phyloP scores from a whole-genome alignment of 1,140 invertebrate species.

The Homarus americanus region DNA sequence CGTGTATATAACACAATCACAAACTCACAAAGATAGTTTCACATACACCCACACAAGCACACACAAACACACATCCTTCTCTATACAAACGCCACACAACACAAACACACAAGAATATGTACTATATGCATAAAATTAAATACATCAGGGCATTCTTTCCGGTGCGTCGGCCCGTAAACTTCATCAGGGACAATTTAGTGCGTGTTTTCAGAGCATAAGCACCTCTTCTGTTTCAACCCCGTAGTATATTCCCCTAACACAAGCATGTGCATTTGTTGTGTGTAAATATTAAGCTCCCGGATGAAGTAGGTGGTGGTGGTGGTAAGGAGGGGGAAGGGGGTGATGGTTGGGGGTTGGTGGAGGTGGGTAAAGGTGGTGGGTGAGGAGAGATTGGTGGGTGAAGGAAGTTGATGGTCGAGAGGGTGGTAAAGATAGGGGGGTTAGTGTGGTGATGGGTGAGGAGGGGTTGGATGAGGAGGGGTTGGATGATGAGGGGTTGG shows the following conservation, averaged over 20 bases:
- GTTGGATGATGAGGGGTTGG: background rate
- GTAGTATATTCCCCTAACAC: slow-evolving; percentile 45
- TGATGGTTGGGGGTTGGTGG: too few relatives aligned
- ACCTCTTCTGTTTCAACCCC: slow-evolving; percentile 44
- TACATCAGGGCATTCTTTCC: slow-evolving; percentile 55
- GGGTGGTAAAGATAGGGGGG: slow-evolving; percentile 3
- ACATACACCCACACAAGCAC: slow-evolving; percentile 52
- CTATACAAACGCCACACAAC: background rate
- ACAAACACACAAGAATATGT: background rate
- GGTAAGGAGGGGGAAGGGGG: background rate
- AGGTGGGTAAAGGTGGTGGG: background rate
- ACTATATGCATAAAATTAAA: slow-evolving; percentile 61
- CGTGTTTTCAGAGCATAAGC: slow-evolving; percentile 41
- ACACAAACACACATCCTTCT: slow-evolving; percentile 47
- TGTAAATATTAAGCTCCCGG: slow-evolving; percentile 43
- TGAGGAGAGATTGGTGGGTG: background rate
- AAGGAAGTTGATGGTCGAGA: background rate
- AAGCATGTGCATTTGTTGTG: slow-evolving; percentile 50
- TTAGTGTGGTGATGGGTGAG: too few relatives aligned
- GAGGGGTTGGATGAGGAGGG: background rate
- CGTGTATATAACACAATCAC: background rate
- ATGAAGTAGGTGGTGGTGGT: slow-evolving; percentile 26
- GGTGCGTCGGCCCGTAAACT: slow-evolving; percentile 1
- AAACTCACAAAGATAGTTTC: slow-evolving; percentile 41
- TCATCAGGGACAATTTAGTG: slow-evolving; percentile 47